Evolutionary conservation across 2,113 vertebrate species (phyloP).

Genomic region (Pterocles burchelli): DNA sequence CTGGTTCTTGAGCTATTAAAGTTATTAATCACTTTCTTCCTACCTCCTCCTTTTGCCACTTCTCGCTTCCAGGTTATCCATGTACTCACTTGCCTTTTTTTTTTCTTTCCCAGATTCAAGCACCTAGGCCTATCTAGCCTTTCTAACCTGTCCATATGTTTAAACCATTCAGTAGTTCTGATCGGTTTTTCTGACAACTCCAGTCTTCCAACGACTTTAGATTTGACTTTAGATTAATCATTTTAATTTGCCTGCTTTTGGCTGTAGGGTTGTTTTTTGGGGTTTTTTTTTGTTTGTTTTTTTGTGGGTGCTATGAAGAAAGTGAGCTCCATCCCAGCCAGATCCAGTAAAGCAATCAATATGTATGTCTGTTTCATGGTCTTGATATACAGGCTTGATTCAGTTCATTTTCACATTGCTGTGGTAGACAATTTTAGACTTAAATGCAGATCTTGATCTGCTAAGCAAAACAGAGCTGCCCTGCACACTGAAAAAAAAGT

Average conservation of each 20-base stretch:
- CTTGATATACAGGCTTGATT: neutral
- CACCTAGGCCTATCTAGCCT: neutral
- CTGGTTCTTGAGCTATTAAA: neutral
- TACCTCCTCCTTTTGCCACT: neutral
- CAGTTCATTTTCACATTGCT: neutral
- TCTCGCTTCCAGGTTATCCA: neutral
- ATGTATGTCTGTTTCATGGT: neutral
- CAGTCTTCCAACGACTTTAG: too few species aligned
- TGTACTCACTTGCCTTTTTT: neutral
- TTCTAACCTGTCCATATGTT: neutral
- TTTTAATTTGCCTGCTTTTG: too few species aligned
- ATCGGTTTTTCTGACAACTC: neutral
- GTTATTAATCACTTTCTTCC: neutral
- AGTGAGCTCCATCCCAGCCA: neutral
- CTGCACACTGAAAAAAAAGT: neutral
- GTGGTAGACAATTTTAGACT: neutral
- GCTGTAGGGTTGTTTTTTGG: too few species aligned
- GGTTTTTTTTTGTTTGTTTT: too few species aligned
- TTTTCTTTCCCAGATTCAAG: neutral
- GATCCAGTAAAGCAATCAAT: neutral
- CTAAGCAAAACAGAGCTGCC: neutral
- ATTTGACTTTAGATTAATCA: too few species aligned
- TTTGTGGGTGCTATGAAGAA: neutral
- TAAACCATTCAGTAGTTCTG: neutral
- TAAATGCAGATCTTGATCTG: neutral